A percentile compares a stretch with the other conserved stretches of the same genome.
phyloP scores from a whole-genome alignment of 2,113 vertebrate genomes.

The Mesembrinibis cayennensis region DNA sequence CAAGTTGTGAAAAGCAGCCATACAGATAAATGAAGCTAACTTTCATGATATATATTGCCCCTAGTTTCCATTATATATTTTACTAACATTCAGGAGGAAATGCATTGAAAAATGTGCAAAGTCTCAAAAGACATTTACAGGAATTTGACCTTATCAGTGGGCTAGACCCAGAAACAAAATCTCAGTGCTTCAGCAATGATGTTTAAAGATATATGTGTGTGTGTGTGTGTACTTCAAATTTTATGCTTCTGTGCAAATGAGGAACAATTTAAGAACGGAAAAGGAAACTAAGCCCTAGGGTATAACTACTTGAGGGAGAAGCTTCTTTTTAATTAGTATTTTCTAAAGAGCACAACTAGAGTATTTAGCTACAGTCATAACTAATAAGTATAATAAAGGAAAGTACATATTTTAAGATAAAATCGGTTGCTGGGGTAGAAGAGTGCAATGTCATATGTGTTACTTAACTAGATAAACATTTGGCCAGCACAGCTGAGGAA shows the following conservation, averaged over 20 bases:
- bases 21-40: not conserved
- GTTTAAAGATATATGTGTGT: not conserved
- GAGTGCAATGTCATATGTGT: not conserved
- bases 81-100: not conserved
- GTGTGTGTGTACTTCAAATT: not conserved
- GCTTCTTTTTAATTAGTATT: not conserved
- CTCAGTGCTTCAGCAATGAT: not conserved
- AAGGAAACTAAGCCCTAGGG: not conserved
- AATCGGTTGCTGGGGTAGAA: not conserved
- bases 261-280: not conserved
- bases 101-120: not conserved
- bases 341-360: not conserved
- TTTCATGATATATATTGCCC: not conserved
- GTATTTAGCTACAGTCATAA: not conserved
- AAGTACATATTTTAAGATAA: not conserved
- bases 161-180: not conserved
- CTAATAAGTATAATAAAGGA: not conserved
- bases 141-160: not conserved
- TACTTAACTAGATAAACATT: not conserved
- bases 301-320: not conserved
- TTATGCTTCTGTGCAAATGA: not conserved
- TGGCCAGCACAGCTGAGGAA: not conserved
- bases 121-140: not conserved
- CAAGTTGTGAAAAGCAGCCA: not conserved
- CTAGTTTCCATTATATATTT: not conserved